A percentile compares a stretch with the other conserved stretches of the same genome.
These are phyloP conservation scores for Neolamprologus brichardi DNA, from an alignment of 2,113 vertebrate species.

Conservation along the genomic window DNA sequence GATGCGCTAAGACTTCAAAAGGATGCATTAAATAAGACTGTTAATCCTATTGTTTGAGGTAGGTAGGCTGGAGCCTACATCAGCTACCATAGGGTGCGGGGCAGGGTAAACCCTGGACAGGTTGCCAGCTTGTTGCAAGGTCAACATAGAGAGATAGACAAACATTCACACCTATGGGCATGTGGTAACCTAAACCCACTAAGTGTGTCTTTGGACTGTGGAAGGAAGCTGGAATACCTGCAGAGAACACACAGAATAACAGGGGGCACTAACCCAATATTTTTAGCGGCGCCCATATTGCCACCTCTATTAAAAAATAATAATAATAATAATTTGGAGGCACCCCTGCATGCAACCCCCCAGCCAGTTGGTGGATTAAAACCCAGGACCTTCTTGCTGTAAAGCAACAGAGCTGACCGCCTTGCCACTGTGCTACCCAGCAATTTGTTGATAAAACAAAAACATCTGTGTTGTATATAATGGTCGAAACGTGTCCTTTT, in stretches of 20 bases:
- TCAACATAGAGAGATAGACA: background rate
- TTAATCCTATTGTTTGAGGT: background rate
- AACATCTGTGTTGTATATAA: background rate
- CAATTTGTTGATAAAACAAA: background rate
- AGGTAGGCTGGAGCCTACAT: background rate
- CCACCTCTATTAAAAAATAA: background rate
- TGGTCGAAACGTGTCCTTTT: background rate
- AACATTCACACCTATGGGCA: background rate
- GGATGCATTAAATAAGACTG: background rate
- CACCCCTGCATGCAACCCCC: background rate
- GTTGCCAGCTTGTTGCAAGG: background rate
- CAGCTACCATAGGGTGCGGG: background rate
- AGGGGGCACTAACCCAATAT: background rate
- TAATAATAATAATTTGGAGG: background rate
- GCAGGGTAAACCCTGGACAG: background rate
- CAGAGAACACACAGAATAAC: background rate
- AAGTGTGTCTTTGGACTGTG: background rate
- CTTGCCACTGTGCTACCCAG: background rate
- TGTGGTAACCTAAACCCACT: fast-evolving
- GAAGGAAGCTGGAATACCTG: background rate
- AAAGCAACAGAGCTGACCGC: background rate
- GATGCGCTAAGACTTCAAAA: background rate
- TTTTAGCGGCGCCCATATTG: background rate
- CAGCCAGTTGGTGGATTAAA: background rate
- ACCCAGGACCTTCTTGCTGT: background rate